Conservation (phyloP, 37 sponge, comb jelly and placozoan species). For the Geodia barretti region DNA sequence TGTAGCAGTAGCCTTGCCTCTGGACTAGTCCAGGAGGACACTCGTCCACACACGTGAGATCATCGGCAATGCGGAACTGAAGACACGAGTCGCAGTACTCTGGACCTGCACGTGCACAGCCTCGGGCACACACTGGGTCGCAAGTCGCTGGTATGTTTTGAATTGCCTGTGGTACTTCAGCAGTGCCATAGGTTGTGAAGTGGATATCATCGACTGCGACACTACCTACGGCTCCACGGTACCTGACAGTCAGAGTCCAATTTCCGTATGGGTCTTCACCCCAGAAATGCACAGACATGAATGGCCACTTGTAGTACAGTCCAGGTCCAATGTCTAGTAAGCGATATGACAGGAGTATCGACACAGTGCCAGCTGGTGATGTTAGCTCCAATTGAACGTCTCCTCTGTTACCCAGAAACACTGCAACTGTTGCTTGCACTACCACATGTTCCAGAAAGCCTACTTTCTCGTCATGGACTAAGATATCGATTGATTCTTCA, state of each 20-base stretch:
- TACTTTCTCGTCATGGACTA: too few relatives aligned
- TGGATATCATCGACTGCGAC: constrained; percentile 3
- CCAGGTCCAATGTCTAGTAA: constrained; percentile 30
- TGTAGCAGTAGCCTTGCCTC: too few relatives aligned
- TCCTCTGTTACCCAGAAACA: too few relatives aligned
- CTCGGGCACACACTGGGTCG: constrained; percentile 47
- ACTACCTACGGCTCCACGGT: constrained; percentile 21
- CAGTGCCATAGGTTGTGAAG: constrained; percentile 36
- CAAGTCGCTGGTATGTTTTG: constrained; percentile 27
- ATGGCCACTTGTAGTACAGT: constrained; percentile 67
- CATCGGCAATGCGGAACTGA: constrained; percentile 17
- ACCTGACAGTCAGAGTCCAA: constrained; percentile 55
- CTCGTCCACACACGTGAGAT: constrained; percentile 51
- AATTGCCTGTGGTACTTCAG: constrained; percentile 25
- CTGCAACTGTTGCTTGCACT: too few relatives aligned
- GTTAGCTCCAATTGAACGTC: constrained; percentile 54
- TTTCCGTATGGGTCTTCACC: constrained; percentile 62
- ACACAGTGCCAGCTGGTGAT: constrained; percentile 79
- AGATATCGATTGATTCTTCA: too few relatives aligned
- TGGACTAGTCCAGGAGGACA: too few relatives aligned
- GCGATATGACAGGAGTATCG: constrained; percentile 57
- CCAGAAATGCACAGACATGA: constrained; percentile 76
- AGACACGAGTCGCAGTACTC: constrained; percentile 60
- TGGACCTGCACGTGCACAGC: constrained; percentile 23
- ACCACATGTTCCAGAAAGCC: too few relatives aligned